Evolutionary conservation across 2,888 invertebrate species (phyloP).

Genomic region (Sarcophaga subvicina): DNA sequence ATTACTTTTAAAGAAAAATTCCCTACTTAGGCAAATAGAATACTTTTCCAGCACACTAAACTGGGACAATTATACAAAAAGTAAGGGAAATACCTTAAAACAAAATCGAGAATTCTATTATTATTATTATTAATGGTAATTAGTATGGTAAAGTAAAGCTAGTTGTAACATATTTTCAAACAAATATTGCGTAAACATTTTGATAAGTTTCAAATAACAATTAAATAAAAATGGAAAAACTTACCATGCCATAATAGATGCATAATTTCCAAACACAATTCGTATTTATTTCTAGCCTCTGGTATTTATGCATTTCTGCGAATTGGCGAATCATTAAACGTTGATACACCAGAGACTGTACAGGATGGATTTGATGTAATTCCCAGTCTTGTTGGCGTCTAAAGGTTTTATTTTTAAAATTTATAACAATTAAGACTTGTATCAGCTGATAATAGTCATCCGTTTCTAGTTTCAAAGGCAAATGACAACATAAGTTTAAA

Average conservation of each 20-base stretch:
- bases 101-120: no score
- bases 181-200: no score
- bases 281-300: constrained; percentile 48
- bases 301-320: constrained; percentile 57
- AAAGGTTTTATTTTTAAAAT: constrained; percentile 24
- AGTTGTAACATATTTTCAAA: no score
- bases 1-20: no score
- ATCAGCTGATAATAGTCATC: constrained; percentile 48
- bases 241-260: constrained; percentile 68
- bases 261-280: constrained; percentile 69
- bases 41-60: no score
- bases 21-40: no score
- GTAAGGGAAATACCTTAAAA: no score
- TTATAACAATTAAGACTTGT: constrained; percentile 38
- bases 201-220: no score
- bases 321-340: constrained; percentile 63
- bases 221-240: not conserved
- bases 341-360: constrained; percentile 60
- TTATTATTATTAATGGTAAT: no score
- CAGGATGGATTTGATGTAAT: constrained; percentile 57
- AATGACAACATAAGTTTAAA: constrained; percentile 39
- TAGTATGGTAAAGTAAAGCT: no score
- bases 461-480: constrained; percentile 31
- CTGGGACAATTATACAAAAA: no score
- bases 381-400: constrained; percentile 19